Percentiles rank a stretch among this genome's conserved stretches.
Evolutionary conservation across 2,797 vertebrate genomes (phyloP).

Genomic region (Anguilla marmorata): DNA sequence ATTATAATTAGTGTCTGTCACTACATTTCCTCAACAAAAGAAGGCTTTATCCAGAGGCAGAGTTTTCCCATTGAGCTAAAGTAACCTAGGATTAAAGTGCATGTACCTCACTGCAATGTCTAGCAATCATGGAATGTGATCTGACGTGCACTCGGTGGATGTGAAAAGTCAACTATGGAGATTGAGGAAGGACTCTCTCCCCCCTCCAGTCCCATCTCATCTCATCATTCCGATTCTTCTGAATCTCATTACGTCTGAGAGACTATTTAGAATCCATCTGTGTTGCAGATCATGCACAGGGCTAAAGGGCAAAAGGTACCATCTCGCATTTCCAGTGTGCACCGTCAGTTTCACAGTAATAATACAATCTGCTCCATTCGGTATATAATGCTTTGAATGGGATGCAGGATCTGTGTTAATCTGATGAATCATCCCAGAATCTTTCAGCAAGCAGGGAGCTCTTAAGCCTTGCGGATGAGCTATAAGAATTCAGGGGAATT

Average conservation of each 20-base stretch:
- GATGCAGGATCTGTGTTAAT: conserved; percentile 32
- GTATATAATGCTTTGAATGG: conserved; percentile 34
- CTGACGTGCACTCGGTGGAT: background rate
- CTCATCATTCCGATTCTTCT: background rate
- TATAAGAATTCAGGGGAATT: conserved; percentile 14
- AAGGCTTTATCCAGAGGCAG: background rate
- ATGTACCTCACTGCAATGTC: background rate
- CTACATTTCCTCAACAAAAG: background rate
- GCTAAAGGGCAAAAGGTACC: conserved; percentile 2
- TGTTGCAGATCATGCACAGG: background rate
- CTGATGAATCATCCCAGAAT: conserved; percentile 34
- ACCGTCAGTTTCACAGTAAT: background rate
- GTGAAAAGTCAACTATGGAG: conserved; percentile 8
- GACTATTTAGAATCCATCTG: background rate
- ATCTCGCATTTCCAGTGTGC: background rate
- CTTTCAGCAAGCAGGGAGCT: conserved; percentile 30
- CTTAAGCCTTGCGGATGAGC: conserved; percentile 30
- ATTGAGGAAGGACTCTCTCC: background rate
- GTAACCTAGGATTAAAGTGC: background rate
- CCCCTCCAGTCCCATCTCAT: background rate
- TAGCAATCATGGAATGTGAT: background rate
- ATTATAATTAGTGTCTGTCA: background rate
- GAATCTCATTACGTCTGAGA: conserved; percentile 3
- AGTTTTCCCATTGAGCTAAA: background rate
- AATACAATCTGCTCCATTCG: conserved; percentile 31